Percentiles rank a stretch among this genome's conserved stretches.
phyloP scores from a whole-genome alignment of 2,888 invertebrate genomes.

The Lithophane semibrunnea region DNA sequence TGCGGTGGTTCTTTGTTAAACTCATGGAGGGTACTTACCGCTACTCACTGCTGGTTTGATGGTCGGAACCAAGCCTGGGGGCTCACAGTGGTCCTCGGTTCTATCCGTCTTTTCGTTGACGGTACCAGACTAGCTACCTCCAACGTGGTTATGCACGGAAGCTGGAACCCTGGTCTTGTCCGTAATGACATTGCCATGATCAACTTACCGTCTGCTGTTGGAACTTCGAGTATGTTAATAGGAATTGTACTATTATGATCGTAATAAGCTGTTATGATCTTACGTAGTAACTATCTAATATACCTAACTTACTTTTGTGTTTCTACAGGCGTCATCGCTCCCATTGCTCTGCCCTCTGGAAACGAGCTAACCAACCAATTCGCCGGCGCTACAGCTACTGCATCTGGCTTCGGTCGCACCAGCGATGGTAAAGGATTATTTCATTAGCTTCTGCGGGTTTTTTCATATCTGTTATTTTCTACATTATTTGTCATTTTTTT shows the following conservation, averaged over 20 bases:
- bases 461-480: no score
- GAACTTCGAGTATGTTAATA: not conserved
- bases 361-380: slow-evolving; percentile 67
- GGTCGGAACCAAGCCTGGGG: no score
- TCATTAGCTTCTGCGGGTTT: no score
- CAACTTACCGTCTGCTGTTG: not conserved
- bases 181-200: slow-evolving; percentile 75
- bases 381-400: slow-evolving; percentile 69
- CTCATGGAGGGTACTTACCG: slow-evolving; percentile 10
- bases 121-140: slow-evolving; percentile 73
- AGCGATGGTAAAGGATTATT: slow-evolving; percentile 59
- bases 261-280: no score
- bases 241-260: no score
- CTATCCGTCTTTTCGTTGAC: slow-evolving; percentile 73
- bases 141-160: slow-evolving; percentile 71
- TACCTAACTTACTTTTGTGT: not conserved
- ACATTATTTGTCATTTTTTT: no score
- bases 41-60: no score
- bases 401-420: slow-evolving; percentile 78
- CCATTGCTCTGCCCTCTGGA: slow-evolving; percentile 71
- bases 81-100: slow-evolving; percentile 75
- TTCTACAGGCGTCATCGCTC: slow-evolving; percentile 64
- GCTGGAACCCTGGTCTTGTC: slow-evolving; percentile 70
- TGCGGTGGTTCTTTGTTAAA: slow-evolving; percentile 77
- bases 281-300: not conserved